A percentile compares a stretch with the other conserved stretches of the same genome.
Evolutionary conservation across 2,113 vertebrate species (phyloP).

Genomic region (Bufo gargarizans): DNA sequence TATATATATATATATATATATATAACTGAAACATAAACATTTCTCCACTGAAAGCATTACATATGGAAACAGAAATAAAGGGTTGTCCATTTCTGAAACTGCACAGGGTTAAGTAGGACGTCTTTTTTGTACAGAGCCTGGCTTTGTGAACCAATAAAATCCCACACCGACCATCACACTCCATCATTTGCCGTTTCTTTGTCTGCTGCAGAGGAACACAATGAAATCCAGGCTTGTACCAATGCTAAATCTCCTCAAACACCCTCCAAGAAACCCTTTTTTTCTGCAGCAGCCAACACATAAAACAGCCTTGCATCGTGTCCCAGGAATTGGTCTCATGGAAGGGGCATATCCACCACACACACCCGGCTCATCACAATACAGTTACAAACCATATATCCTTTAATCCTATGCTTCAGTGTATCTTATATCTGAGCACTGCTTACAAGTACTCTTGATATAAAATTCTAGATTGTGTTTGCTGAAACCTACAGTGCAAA

Average conservation of each 20-base stretch:
- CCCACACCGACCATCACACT: slow-evolving; percentile 29
- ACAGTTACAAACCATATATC: not conserved
- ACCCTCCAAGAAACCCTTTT: not conserved
- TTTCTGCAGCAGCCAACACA: not conserved
- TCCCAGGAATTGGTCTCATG: not conserved
- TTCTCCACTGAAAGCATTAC: not conserved
- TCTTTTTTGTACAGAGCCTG: slow-evolving; percentile 18
- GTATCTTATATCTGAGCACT: not conserved
- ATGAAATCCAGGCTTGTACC: slow-evolving; percentile 28
- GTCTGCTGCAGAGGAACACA: slow-evolving; percentile 46
- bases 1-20: too few relatives aligned
- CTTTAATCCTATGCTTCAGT: not conserved
- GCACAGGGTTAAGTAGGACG: slow-evolving; percentile 46
- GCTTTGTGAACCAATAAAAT: slow-evolving; percentile 40
- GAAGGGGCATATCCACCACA: not conserved
- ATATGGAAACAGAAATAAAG: not conserved
- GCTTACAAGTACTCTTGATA: not conserved
- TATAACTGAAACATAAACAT: too few relatives aligned
- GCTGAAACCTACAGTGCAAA: not conserved
- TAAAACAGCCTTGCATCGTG: not conserved
- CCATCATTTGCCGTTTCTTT: slow-evolving; percentile 54
- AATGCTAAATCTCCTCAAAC: slow-evolving; percentile 1
- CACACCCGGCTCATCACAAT: not conserved
- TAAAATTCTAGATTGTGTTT: not conserved
- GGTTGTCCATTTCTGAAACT: slow-evolving; percentile 16